Conservation (phyloP, 1,140 invertebrate species). For the Oryzaephilus surinamensis region DNA sequence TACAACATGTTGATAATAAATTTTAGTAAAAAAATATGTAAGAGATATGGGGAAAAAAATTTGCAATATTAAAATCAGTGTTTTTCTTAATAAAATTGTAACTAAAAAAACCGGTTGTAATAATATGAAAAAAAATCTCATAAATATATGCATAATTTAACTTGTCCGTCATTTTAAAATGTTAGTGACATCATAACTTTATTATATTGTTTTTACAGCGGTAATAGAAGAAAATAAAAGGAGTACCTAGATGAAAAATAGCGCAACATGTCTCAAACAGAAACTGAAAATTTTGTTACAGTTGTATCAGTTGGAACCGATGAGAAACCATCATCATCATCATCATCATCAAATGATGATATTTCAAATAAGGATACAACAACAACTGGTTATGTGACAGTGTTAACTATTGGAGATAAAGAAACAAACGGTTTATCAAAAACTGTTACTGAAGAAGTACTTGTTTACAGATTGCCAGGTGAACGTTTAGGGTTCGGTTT, state of each 20-base stretch:
- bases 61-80: neutral
- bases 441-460: conserved; percentile 54
- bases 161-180: conserved; percentile 1
- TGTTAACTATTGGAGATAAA: conserved; percentile 30
- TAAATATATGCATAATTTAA: conserved; percentile 1
- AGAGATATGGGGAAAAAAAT: too few relatives aligned
- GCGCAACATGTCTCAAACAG: conserved; percentile 23
- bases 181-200: neutral
- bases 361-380: conserved; percentile 21
- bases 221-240: conserved; percentile 6
- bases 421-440: conserved; percentile 17
- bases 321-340: conserved; percentile 29
- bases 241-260: conserved; percentile 4
- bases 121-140: conserved; percentile 5
- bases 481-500: conserved; percentile 83
- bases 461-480: conserved; percentile 73
- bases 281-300: conserved; percentile 49
- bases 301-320: conserved; percentile 54
- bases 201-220: conserved; percentile 3
- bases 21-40: too few relatives aligned
- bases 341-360: conserved; percentile 28
- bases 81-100: neutral
- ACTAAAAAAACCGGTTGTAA: conserved; percentile 7
- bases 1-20: too few relatives aligned
- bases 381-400: conserved; percentile 31